Evolutionary conservation across 2,888 invertebrate genomes (phyloP).

Genomic region (Leptopilina drosophilae): DNA sequence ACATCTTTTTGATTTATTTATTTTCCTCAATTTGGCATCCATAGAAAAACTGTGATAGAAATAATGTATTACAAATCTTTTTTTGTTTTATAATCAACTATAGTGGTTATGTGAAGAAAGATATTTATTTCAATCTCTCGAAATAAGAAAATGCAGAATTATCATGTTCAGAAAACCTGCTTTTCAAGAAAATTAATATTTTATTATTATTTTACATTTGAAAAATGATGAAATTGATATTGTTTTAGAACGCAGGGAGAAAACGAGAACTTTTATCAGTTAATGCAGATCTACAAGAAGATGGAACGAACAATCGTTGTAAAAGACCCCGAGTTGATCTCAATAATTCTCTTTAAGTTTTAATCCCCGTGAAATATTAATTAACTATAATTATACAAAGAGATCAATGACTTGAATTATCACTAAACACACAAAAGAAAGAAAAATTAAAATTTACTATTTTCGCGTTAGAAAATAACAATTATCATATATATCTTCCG

Average conservation of each 20-base stretch:
- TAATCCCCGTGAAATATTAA: neutral
- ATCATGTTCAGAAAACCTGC: too few relatives aligned
- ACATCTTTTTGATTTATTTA: too few relatives aligned
- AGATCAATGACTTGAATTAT: constrained; percentile 21
- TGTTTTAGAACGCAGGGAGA: constrained; percentile 80
- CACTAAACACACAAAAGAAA: constrained; percentile 18
- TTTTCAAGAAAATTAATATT: neutral
- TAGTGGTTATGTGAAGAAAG: too few relatives aligned
- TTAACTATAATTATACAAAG: neutral
- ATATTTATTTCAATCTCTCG: too few relatives aligned
- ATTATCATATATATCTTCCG: neutral
- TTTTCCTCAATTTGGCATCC: too few relatives aligned
- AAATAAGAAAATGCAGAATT: too few relatives aligned
- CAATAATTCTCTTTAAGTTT: constrained; percentile 68
- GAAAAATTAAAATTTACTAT: neutral
- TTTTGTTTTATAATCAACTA: too few relatives aligned
- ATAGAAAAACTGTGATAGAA: too few relatives aligned
- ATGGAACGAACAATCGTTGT: constrained; percentile 80
- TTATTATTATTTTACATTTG: neutral
- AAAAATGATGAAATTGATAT: constrained; percentile 25
- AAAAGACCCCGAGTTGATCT: constrained; percentile 81
- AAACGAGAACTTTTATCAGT: constrained; percentile 79
- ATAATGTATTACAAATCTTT: too few relatives aligned
- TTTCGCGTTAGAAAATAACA: neutral
- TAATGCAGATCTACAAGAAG: constrained; percentile 79